A percentile compares a stretch with the other conserved stretches of the same genome.
phyloP scores from a whole-genome alignment of 37 sponge, comb jelly and placozoan species.

The Hormiphora californensis region DNA sequence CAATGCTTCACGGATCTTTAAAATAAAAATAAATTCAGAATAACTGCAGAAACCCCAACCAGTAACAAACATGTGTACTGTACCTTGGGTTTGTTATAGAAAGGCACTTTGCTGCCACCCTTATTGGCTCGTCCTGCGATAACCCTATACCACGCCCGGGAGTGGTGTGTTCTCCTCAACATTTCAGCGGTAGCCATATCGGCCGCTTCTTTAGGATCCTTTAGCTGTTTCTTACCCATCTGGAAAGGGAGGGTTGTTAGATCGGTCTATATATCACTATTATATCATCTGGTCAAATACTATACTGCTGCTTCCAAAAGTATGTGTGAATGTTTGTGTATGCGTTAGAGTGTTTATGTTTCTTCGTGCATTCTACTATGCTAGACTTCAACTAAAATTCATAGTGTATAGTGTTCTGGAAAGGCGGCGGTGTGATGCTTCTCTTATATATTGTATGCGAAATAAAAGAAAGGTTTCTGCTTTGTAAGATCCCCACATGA shows the following conservation, averaged over 20 bases:
- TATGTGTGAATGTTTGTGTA: too few species aligned
- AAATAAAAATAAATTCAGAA: background rate
- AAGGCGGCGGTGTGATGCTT: too few species aligned
- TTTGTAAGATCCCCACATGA: too few species aligned
- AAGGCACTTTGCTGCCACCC: conserved; percentile 51
- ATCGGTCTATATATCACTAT: background rate
- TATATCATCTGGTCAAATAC: background rate
- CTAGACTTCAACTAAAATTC: too few species aligned
- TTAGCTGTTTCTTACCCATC: conserved; percentile 55
- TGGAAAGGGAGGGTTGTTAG: too few species aligned
- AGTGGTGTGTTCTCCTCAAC: conserved; percentile 45
- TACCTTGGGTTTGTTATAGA: conserved; percentile 55
- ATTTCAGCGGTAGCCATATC: conserved; percentile 50
- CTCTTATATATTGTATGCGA: too few species aligned
- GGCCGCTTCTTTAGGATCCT: conserved; percentile 44
- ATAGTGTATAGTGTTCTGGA: too few species aligned
- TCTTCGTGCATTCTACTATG: too few species aligned
- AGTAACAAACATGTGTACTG: background rate
- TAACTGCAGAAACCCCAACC: background rate
- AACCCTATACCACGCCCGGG: conserved; percentile 49
- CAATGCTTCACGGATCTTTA: conserved; percentile 8
- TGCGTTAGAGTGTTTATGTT: too few species aligned
- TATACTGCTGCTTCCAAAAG: background rate
- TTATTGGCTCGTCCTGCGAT: conserved; percentile 49
- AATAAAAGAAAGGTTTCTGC: too few species aligned